Percentiles rank a stretch among this genome's conserved stretches.
phyloP scores from a whole-genome alignment of 2,113 vertebrate species.

The Nicator chloris region DNA sequence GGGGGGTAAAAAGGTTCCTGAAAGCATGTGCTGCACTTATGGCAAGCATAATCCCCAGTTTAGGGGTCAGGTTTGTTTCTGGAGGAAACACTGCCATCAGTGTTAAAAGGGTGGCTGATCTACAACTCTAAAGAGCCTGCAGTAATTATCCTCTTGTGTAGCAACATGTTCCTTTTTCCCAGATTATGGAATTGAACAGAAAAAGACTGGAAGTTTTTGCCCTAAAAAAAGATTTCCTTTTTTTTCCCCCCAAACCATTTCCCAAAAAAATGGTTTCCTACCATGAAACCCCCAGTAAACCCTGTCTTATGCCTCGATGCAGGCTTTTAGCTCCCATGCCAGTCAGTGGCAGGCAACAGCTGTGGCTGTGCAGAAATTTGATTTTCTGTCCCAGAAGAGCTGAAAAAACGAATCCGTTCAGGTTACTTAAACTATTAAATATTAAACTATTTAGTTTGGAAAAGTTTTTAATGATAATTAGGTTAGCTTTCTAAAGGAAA shows the following conservation, averaged over 20 bases:
- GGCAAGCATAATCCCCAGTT: neutral
- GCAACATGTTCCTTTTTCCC: neutral
- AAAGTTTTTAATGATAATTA: neutral
- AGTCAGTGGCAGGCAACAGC: neutral
- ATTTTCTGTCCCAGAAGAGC: neutral
- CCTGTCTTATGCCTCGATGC: rapidly evolving
- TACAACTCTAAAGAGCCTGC: neutral
- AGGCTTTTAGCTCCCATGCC: neutral
- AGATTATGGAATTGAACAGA: neutral
- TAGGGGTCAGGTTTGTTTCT: neutral
- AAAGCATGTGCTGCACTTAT: neutral
- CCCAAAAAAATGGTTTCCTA: too few species aligned
- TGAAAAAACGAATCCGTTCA: neutral
- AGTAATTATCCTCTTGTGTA: neutral
- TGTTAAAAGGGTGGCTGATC: neutral
- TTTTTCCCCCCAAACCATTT: too few species aligned
- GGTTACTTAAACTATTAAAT: neutral
- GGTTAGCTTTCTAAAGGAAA: constrained; percentile 18
- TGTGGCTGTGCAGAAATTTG: neutral
- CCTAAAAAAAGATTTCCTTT: too few species aligned
- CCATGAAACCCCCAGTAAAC: neutral
- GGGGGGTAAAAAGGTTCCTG: neutral
- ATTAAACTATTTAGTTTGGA: neutral
- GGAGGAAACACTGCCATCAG: neutral
- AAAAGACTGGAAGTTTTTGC: neutral